Evolutionary conservation across 1,140 invertebrate genomes (phyloP).

Genomic region (Chymomyza costata): DNA sequence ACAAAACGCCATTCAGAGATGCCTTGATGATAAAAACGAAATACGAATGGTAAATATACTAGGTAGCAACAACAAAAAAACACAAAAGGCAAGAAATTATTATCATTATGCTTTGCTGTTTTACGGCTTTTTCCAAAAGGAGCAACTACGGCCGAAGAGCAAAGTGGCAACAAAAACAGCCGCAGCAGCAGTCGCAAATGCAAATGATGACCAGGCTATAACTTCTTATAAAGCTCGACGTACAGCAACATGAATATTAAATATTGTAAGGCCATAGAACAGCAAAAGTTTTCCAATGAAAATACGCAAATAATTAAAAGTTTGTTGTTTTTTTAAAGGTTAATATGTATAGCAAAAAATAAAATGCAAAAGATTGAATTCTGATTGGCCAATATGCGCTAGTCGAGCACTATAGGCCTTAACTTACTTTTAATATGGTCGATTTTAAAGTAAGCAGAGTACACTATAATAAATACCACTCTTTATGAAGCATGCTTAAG

Average conservation of each 20-base stretch:
- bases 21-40: constrained; percentile 11
- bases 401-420: too few relatives aligned
- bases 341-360: too few relatives aligned
- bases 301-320: constrained; percentile 65
- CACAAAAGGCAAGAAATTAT: constrained; percentile 37
- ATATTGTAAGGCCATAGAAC: constrained; percentile 17
- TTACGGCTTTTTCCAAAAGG: too few relatives aligned
- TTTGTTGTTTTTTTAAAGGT: constrained; percentile 15
- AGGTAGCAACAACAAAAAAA: too few relatives aligned
- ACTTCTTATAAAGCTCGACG: constrained; percentile 44
- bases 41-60: background rate
- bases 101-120: background rate
- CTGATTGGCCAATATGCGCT: too few relatives aligned
- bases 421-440: too few relatives aligned
- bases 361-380: too few relatives aligned
- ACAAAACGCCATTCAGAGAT: constrained; percentile 21
- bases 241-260: constrained; percentile 37
- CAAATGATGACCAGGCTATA: constrained; percentile 32
- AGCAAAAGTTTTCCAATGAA: constrained; percentile 61
- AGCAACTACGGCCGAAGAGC: constrained; percentile 44
- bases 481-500: too few relatives aligned
- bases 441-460: too few relatives aligned
- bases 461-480: too few relatives aligned
- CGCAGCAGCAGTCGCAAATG: constrained; percentile 20
- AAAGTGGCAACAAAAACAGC: constrained; percentile 55